Percentiles rank a stretch among this genome's conserved stretches.
These are phyloP conservation scores for Mastigias papua DNA, from an alignment of 30 jellyfish, hydroid and myxozoan genomes.

Conservation along the genomic window DNA sequence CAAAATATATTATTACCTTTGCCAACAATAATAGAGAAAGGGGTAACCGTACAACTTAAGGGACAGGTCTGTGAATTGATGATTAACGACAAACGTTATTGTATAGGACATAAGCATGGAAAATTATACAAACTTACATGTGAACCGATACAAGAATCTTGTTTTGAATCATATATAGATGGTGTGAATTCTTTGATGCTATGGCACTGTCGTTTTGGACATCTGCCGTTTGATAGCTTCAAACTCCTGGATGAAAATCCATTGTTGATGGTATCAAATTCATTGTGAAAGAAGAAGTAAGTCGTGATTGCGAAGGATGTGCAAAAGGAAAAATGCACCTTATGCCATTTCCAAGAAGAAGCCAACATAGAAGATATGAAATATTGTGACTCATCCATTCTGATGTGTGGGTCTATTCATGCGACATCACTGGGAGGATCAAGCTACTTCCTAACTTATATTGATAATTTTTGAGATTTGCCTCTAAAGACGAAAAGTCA, in stretches of 20 bases:
- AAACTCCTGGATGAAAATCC: conserved; percentile 7
- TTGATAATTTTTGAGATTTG: too few relatives aligned
- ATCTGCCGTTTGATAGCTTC: conserved; percentile 36
- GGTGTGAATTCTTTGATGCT: not conserved
- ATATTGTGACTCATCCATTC: too few relatives aligned
- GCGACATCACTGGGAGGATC: too few relatives aligned
- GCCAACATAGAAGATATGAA: too few relatives aligned
- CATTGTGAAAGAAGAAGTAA: not conserved
- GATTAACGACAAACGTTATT: too few relatives aligned
- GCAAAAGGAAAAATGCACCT: too few relatives aligned
- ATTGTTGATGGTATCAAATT: conserved; percentile 28
- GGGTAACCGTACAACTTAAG: not conserved
- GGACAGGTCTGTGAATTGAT: conserved; percentile 13
- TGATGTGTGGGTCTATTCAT: too few relatives aligned
- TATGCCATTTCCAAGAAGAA: too few relatives aligned
- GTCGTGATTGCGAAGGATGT: too few relatives aligned
- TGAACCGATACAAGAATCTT: not conserved
- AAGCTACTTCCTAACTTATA: too few relatives aligned
- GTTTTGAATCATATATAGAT: not conserved
- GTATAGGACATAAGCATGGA: conserved; percentile 51
- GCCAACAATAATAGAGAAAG: conserved; percentile 66
- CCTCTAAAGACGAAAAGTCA: too few relatives aligned
- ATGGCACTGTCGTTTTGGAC: conserved; percentile 68
- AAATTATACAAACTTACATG: conserved; percentile 26
- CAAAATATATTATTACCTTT: conserved; percentile 16